Base-by-base conservation (phyloP, 2,797 vertebrate genomes). In the Danionella dracula region DNA sequence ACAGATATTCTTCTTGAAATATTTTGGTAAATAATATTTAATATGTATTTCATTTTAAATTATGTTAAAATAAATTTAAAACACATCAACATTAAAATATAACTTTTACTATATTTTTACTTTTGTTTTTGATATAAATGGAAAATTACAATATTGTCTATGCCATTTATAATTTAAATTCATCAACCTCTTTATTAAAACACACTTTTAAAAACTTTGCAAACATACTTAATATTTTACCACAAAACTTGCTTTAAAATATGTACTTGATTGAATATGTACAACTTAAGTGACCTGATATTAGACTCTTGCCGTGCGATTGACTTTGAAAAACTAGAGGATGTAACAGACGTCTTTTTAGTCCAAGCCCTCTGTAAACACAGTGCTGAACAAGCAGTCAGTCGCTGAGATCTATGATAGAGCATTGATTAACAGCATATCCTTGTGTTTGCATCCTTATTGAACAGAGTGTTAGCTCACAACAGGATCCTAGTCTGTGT, bases 211-310 rank as follows among this genome's bases (percentile, higher is more conserved):
- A n/a, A n/a, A n/a, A n/a, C n/a, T n/a, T n/a, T n/a, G n/a, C n/a
- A n/a, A n/a, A n/a, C n/a, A n/a, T n/a, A n/a, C n/a, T n/a, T n/a
- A n/a, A n/a, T n/a, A n/a, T n/a, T n/a, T n/a, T n/a, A n/a, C n/a
- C n/a, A n/a, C n/a, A n/a, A n/a, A n/a, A n/a, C n/a, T n/a, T n/a
- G n/a, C n/a, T n/a, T n/a, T n/a, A n/a, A n/a, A n/a, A n/a, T n/a
- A n/a, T n/a, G n/a, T 34, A 35, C 59, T 34, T 37, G 59, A 75
- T 71, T 65, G 69, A 75, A 68, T 71, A 59, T 57, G 23, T 55
- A 34, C 19, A 16, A 50, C 54, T 61, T n/a, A n/a, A n/a, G n/a
- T n/a, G n/a, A n/a, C 29, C 49, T 45, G 5, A 11, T 50, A 38
- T 63, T 34, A 42, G 32, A 56, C 50, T 44, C 15, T 50, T 67